phyloP scores from a whole-genome alignment of 2,113 vertebrate species.

The Caranx ignobilis region DNA sequence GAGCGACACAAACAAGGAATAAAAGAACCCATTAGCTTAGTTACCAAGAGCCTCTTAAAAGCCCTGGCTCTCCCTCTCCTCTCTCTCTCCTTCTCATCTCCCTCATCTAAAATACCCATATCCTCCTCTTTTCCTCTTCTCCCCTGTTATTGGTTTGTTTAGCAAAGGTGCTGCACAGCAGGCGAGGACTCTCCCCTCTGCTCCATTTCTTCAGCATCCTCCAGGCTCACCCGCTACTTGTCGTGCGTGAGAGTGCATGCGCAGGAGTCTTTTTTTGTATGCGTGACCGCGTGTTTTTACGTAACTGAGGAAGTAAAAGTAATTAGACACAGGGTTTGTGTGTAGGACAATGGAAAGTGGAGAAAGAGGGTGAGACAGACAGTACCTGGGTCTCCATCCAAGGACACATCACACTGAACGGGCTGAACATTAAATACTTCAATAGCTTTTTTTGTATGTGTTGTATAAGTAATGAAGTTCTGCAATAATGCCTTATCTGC shows the following conservation, averaged over 20 bases:
- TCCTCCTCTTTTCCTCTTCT: not conserved
- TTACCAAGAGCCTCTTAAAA: conserved; percentile 62
- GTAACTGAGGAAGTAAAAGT: conserved; percentile 44
- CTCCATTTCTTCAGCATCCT: conserved; percentile 36
- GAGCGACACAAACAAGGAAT: conserved; percentile 36
- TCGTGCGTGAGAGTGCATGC: not conserved
- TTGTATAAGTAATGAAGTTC: no score
- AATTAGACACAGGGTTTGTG: conserved; percentile 54
- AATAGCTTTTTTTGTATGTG: not conserved
- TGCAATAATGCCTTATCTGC: not conserved
- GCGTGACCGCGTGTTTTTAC: not conserved
- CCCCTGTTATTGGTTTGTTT: conserved; percentile 4
- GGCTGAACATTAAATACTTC: not conserved
- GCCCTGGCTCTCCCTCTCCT: conserved; percentile 28
- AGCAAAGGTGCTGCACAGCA: conserved; percentile 3
- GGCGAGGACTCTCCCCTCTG: not conserved
- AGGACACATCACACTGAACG: not conserved
- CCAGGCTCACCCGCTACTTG: conserved; percentile 29
- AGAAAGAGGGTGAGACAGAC: conserved; percentile 5
- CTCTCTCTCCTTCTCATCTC: not conserved
- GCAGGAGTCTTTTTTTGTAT: not conserved
- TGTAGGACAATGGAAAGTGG: conserved; percentile 29
- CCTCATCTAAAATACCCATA: not conserved
- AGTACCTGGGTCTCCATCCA: conserved; percentile 14
- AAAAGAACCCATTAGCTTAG: conserved; percentile 61